Base-by-base conservation (phyloP, 2,888 invertebrate genomes). In the Plutella xylostella region DNA sequence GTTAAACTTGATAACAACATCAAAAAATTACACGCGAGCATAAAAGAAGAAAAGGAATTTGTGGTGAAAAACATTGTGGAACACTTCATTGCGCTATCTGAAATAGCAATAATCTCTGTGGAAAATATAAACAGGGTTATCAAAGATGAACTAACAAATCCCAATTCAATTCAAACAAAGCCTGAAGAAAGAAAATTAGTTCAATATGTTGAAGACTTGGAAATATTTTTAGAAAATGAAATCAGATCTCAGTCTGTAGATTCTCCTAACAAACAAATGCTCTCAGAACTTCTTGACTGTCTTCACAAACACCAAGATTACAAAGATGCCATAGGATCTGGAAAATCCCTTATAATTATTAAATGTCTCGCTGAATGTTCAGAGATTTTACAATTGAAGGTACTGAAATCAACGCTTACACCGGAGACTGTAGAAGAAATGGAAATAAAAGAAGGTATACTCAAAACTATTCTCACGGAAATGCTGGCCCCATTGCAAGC, bases 341-440 rank as follows among this genome's bases (percentile, higher is more conserved):
- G 72, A 2, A 74, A 73, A 54, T 60, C 55, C 1, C 56, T 80
- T 15, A 72, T 82, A 25, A 45, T 77, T 43, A 47, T 77, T 0
- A 74, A 78, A 60, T 76, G 72, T 56, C 51, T 82, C 20, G 64
- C 72, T 41, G 75, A 78, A 50, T 79, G 77, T 54, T 61, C 61
- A 4, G 61, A 65, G 45, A 57, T 75, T 17, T 47, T 80, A 34
- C 63, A 65, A 54, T 56, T 64, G 46, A 55, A 52, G 19, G 40
- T 61, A 40, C 44, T 56, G 18, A 50, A 55, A 44, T 49, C 51
- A 2, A 55, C 56, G 45, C 22, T 47, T 4, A 48, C 49, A 15
- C 52, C 55, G 50, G 44, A 53, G 17, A 52, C 58, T 46, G 46
- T 65, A 48, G 62, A 63, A 22, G 54, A 55, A 4, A 54, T 57